Percentiles rank a stretch among this genome's conserved stretches.
Conservation (phyloP, 1,140 invertebrate genomes). For the Galleria mellonella region DNA sequence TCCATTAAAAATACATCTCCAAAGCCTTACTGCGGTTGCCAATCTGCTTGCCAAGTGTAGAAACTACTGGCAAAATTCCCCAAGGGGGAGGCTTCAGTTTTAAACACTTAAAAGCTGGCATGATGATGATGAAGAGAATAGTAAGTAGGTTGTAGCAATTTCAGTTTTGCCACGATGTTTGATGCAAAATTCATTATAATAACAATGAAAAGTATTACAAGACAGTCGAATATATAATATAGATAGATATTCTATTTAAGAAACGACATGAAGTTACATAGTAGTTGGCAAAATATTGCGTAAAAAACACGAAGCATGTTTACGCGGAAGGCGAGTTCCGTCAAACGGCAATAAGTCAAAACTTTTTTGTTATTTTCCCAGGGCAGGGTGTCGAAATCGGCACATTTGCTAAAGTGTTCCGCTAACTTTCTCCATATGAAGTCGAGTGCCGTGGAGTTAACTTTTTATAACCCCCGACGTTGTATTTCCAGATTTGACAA, state of each 20-base stretch:
- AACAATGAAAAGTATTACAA: too few species aligned
- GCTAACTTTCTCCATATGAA: slow-evolving; percentile 53
- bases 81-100: too few species aligned
- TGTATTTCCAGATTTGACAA: slow-evolving; percentile 31
- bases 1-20: too few species aligned
- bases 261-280: slow-evolving; percentile 12
- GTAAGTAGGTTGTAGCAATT: too few species aligned
- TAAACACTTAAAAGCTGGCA: too few species aligned
- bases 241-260: background rate
- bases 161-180: too few species aligned
- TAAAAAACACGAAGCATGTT: slow-evolving; percentile 50
- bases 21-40: too few species aligned
- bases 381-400: slow-evolving; percentile 39
- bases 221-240: background rate
- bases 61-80: too few species aligned
- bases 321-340: slow-evolving; percentile 20
- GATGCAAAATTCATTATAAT: too few species aligned
- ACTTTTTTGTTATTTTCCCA: slow-evolving; percentile 40
- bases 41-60: too few species aligned
- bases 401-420: slow-evolving; percentile 49
- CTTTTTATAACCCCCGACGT: slow-evolving; percentile 38
- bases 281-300: slow-evolving; percentile 29
- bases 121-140: too few species aligned
- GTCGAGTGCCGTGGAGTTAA: slow-evolving; percentile 34
- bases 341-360: slow-evolving; percentile 41